These are phyloP conservation scores for Trachymyrmex cornetzi DNA, from an alignment of 1,140 invertebrate genomes.

Conservation along the genomic window DNA sequence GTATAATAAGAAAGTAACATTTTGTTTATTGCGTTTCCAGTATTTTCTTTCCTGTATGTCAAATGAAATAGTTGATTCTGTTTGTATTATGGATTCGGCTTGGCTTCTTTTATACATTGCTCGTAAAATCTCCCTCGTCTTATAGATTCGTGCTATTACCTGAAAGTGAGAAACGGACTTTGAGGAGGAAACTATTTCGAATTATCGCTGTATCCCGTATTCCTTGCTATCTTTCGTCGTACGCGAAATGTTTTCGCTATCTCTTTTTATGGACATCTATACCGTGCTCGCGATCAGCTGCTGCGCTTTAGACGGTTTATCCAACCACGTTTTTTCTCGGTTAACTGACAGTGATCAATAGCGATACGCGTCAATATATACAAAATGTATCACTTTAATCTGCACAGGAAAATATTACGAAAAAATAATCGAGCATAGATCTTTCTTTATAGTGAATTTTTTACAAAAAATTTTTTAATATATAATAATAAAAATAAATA, in stretches of 20 bases:
- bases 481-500: neutral
- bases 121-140: conserved; percentile 38
- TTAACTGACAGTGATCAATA: conserved; percentile 44
- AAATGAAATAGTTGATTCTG: conserved; percentile 5
- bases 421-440: conserved; percentile 24
- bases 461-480: neutral
- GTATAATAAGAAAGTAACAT: neutral
- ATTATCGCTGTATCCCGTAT: conserved; percentile 10
- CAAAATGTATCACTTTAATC: conserved; percentile 38
- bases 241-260: neutral
- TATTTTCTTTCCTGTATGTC: neutral
- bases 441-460: neutral
- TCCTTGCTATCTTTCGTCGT: neutral
- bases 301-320: conserved; percentile 33
- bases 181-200: conserved; percentile 25
- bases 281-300: conserved; percentile 16
- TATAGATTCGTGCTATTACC: conserved; percentile 37
- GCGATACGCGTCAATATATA: conserved; percentile 24
- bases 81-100: conserved; percentile 4
- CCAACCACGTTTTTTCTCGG: conserved; percentile 12
- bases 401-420: conserved; percentile 15
- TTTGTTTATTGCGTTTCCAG: neutral
- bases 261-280: neutral
- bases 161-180: conserved; percentile 2
- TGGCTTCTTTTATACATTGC: neutral